phyloP scores from a whole-genome alignment of 2,113 vertebrate genomes.

The Corvus moneduloides region DNA sequence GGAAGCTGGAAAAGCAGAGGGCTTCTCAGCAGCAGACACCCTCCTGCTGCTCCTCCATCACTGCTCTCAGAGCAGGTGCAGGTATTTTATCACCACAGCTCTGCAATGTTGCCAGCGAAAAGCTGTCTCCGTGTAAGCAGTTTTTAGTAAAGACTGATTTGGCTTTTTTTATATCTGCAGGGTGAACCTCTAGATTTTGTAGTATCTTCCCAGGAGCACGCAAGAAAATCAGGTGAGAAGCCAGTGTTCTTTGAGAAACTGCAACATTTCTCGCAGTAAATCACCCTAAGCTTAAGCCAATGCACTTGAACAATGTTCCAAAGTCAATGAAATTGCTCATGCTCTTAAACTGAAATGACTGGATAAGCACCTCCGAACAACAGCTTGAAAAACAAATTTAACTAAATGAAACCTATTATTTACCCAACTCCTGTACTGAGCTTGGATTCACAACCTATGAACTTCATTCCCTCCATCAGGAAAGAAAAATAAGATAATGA shows the following conservation, averaged over 20 bases:
- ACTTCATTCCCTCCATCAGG: not conserved
- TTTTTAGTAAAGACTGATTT: not conserved
- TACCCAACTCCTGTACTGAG: not conserved
- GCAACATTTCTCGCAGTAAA: not conserved
- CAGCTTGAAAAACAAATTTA: not conserved
- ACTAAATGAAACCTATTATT: not conserved
- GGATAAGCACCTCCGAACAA: not conserved
- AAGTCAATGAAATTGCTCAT: not conserved
- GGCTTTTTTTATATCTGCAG: not conserved
- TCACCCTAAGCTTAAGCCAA: not conserved
- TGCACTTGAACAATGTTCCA: not conserved
- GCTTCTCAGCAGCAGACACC: not conserved
- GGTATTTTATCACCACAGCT: not conserved
- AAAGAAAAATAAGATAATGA: not conserved
- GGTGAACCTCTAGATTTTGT: not conserved
- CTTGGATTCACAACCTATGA: not conserved
- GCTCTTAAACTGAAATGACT: constrained; percentile 24
- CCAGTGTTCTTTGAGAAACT: not conserved
- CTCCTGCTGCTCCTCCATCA: not conserved
- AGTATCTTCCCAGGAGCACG: not conserved
- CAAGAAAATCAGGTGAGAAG: not conserved
- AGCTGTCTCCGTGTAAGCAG: not conserved
- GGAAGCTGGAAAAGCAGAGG: not conserved
- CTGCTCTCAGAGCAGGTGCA: not conserved
- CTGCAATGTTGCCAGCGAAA: not conserved